Percentiles rank a stretch among this genome's conserved stretches.
Evolutionary conservation across 2,888 invertebrate genomes (phyloP).

Genomic region (Yponomeuta malinellus): DNA sequence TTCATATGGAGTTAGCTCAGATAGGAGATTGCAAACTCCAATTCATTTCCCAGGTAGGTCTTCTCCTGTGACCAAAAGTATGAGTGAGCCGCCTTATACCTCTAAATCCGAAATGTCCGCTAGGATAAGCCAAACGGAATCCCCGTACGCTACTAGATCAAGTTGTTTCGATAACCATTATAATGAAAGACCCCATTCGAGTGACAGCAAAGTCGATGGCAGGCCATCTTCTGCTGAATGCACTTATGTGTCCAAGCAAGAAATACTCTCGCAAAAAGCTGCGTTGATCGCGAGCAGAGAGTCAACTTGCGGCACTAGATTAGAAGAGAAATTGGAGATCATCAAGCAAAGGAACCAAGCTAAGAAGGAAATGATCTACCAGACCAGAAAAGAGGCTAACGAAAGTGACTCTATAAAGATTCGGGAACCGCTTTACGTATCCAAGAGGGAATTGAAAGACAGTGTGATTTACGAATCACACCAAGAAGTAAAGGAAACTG

Average conservation of each 20-base stretch:
- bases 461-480: constrained; percentile 71
- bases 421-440: constrained; percentile 68
- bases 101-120: constrained; percentile 65
- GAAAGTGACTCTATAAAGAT: constrained; percentile 62
- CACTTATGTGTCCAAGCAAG: constrained; percentile 69
- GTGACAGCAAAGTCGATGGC: constrained; percentile 45
- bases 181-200: constrained; percentile 42
- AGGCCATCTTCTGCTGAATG: constrained; percentile 67
- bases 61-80: constrained; percentile 64
- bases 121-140: constrained; percentile 54
- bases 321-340: constrained; percentile 69
- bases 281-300: constrained; percentile 65
- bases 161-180: constrained; percentile 64
- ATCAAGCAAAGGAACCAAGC: constrained; percentile 73
- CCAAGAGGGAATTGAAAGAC: constrained; percentile 69
- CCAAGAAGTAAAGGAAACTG: constrained; percentile 50
- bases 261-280: constrained; percentile 69
- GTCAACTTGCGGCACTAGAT: constrained; percentile 48
- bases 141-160: constrained; percentile 57
- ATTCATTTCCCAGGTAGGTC: constrained; percentile 52
- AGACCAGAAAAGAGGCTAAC: constrained; percentile 66
- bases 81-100: constrained; percentile 68
- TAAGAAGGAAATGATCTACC: constrained; percentile 71
- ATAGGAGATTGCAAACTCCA: constrained; percentile 62
- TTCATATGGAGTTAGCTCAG: constrained; percentile 57